phyloP scores from a whole-genome alignment of 2,888 invertebrate genomes.

The Himalopsyche kuldschensis region DNA sequence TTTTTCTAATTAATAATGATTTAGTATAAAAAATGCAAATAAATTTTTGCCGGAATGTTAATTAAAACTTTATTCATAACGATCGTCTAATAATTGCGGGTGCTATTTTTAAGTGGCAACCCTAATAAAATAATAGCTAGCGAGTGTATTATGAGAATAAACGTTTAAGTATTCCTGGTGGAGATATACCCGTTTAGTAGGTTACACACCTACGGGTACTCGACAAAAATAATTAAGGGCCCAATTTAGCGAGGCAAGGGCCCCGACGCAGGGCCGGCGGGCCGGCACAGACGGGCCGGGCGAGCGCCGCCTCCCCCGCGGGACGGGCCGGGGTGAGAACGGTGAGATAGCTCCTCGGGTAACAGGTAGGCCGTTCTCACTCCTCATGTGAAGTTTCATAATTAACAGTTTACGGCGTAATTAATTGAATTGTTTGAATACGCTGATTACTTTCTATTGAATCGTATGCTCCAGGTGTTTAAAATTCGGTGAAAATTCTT shows the following conservation, averaged over 20 bases:
- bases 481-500: slow-evolving; percentile 1
- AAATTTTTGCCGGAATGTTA: not conserved
- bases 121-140: not conserved
- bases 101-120: not conserved
- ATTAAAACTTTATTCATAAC: not conserved
- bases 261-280: slow-evolving; percentile 11
- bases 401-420: slow-evolving; percentile 31
- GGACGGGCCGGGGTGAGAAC: not conserved
- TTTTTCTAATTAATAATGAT: too few species aligned
- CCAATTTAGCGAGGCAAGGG: slow-evolving; percentile 35
- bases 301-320: not conserved
- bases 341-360: slow-evolving; percentile 10
- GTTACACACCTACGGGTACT: slow-evolving; percentile 29
- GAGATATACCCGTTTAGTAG: not conserved
- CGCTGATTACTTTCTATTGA: slow-evolving; percentile 28
- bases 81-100: not conserved
- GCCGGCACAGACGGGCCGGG: slow-evolving; percentile 2
- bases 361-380: slow-evolving; percentile 22
- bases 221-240: slow-evolving; percentile 39
- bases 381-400: slow-evolving; percentile 28
- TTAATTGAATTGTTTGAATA: slow-evolving; percentile 35
- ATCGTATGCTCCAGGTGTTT: slow-evolving; percentile 20
- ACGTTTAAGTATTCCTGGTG: not conserved
- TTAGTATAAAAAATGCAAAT: too few species aligned
- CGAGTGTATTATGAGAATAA: not conserved